Conservation (phyloP, 2,113 vertebrate species). For the Copsychus sechellarum region DNA sequence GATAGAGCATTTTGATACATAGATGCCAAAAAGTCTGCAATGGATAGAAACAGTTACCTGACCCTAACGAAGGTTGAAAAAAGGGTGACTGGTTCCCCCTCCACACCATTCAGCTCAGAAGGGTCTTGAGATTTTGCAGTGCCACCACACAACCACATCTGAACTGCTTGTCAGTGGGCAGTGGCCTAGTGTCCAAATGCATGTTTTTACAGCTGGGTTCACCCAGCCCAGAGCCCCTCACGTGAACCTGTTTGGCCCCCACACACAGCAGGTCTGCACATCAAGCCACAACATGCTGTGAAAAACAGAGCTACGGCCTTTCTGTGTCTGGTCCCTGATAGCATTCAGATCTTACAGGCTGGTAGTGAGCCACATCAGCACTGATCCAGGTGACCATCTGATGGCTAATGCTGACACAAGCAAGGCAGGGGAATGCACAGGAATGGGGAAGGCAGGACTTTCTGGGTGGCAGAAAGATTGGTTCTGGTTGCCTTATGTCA, state of each 20-base stretch:
- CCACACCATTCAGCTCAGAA: not conserved
- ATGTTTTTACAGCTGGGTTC: not conserved
- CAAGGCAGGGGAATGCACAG: not conserved
- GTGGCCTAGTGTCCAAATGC: not conserved
- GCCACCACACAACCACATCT: not conserved
- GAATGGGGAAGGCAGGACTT: not conserved
- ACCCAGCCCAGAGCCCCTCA: not conserved
- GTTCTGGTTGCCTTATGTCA: not conserved
- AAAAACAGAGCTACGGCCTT: not conserved
- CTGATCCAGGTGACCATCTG: not conserved
- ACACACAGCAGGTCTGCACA: not conserved
- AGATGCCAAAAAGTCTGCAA: not conserved
- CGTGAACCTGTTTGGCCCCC: not conserved
- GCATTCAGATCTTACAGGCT: not conserved
- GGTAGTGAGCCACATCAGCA: not conserved
- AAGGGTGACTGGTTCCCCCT: not conserved
- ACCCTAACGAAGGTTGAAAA: not conserved
- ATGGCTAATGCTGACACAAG: not conserved
- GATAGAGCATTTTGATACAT: not conserved
- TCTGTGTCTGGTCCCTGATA: not conserved
- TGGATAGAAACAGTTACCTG: not conserved
- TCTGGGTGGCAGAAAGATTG: not conserved
- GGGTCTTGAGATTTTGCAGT: not conserved
- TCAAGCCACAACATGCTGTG: not conserved
- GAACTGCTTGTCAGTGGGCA: not conserved